A percentile compares a stretch with the other conserved stretches of the same genome.
Conservation (phyloP, 2,888 invertebrate species). For the Brachypalpus laphriformis region DNA sequence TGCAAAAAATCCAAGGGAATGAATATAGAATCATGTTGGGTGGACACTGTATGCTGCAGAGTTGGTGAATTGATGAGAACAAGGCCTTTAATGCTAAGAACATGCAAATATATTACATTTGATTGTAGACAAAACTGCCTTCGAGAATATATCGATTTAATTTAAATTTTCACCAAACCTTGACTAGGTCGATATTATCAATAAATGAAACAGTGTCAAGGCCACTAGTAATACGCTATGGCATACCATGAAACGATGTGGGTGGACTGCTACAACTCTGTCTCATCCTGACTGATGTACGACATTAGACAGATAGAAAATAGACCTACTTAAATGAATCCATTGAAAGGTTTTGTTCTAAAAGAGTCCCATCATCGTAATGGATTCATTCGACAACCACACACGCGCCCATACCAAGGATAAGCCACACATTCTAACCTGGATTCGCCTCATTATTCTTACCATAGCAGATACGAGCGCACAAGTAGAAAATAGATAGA, state of each 20-base stretch:
- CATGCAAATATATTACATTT: neutral
- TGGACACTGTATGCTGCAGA: neutral
- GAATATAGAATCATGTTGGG: constrained; percentile 16
- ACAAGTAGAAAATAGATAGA: constrained; percentile 32
- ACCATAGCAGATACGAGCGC: constrained; percentile 22
- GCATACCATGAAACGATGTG: neutral
- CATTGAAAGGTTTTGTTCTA: constrained; percentile 34
- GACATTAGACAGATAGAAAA: neutral
- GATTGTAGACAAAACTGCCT: neutral
- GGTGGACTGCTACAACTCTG: neutral
- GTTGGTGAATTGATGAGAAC: neutral
- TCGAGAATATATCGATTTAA: neutral
- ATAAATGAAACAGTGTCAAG: constrained; percentile 7
- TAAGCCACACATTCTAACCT: constrained; percentile 36
- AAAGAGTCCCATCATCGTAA: constrained; percentile 44
- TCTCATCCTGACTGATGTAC: neutral
- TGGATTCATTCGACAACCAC: constrained; percentile 42
- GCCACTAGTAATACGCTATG: neutral
- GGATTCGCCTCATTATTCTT: constrained; percentile 60
- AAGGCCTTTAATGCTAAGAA: neutral
- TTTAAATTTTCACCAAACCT: neutral
- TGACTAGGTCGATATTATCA: neutral
- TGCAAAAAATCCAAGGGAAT: constrained; percentile 20
- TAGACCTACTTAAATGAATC: constrained; percentile 18
- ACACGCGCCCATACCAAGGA: neutral